These are phyloP conservation scores for Microplitis deprimator DNA, from an alignment of 2,888 invertebrate species.

Conservation along the genomic window DNA sequence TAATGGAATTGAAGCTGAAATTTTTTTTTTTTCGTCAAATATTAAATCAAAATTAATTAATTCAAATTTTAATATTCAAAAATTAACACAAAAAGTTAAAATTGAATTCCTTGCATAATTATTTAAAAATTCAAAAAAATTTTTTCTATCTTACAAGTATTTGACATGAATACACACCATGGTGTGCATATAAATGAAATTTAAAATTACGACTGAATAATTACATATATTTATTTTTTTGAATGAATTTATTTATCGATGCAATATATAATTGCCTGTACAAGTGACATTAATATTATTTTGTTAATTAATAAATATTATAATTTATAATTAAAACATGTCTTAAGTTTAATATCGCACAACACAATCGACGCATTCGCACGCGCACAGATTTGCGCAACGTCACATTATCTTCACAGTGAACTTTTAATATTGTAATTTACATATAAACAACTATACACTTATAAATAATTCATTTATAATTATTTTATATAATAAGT, in stretches of 20 bases:
- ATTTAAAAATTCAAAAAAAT: too few relatives aligned
- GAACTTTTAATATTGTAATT: conserved; percentile 42
- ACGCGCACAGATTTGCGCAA: conserved; percentile 19
- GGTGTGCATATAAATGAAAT: too few relatives aligned
- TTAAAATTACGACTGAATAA: too few relatives aligned
- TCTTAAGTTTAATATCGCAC: conserved; percentile 2
- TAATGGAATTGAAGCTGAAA: too few relatives aligned
- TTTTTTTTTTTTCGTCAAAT: too few relatives aligned
- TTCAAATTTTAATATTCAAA: too few relatives aligned
- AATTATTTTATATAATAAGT: conserved; percentile 19
- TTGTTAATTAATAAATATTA: conserved; percentile 17
- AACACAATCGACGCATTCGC: conserved; percentile 20
- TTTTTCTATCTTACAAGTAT: too few relatives aligned
- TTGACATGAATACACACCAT: too few relatives aligned
- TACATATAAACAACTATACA: conserved; percentile 48
- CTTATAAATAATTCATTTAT: conserved; percentile 41
- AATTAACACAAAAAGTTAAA: too few relatives aligned
- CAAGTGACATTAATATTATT: conserved; percentile 13
- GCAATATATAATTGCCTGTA: conserved; percentile 36
- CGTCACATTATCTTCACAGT: conserved; percentile 36
- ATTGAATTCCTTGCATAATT: too few relatives aligned
- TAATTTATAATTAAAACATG: conserved; percentile 13
- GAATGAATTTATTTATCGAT: conserved; percentile 44
- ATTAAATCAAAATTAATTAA: too few relatives aligned
- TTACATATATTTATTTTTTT: conserved; percentile 2